A percentile compares a stretch with the other conserved stretches of the same genome.
phyloP scores from a whole-genome alignment of 2,888 invertebrate species.

The Acleris holmiana region DNA sequence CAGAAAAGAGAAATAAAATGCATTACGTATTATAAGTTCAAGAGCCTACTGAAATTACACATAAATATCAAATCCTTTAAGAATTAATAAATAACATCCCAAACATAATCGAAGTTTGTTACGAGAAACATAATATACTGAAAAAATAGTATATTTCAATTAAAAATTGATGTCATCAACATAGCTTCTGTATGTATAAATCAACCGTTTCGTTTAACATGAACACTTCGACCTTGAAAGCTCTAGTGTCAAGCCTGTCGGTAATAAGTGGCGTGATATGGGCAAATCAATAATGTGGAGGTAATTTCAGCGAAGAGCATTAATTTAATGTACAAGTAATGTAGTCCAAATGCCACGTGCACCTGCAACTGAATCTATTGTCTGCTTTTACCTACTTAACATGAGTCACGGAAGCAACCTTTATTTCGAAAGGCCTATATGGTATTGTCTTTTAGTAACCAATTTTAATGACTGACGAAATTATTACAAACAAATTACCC shows the following conservation, averaged over 20 bases:
- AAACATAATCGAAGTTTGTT: no score
- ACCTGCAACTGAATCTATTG: slow-evolving; percentile 47
- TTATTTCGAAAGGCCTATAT: slow-evolving; percentile 22
- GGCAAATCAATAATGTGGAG: slow-evolving; percentile 25
- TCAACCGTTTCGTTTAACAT: not conserved
- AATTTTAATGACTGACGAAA: slow-evolving; percentile 1
- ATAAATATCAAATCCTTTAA: not conserved
- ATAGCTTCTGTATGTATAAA: not conserved
- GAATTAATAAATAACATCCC: no score
- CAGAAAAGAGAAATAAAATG: not conserved
- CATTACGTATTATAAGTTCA: not conserved
- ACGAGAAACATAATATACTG: no score
- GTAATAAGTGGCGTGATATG: slow-evolving; percentile 2
- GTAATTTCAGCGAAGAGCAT: slow-evolving; percentile 22
- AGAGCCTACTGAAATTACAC: not conserved
- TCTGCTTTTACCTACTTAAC: slow-evolving; percentile 48
- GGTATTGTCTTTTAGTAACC: not conserved
- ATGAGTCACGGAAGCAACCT: slow-evolving; percentile 55
- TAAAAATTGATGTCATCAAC: not conserved
- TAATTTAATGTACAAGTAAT: slow-evolving; percentile 36
- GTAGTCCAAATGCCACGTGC: slow-evolving; percentile 26
- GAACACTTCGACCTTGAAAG: slow-evolving; percentile 17
- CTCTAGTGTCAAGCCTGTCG: slow-evolving; percentile 6
- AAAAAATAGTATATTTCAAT: not conserved
- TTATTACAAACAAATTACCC: not conserved